Evolutionary conservation across 2,888 invertebrate genomes (phyloP), one percentile per base, ranked within the genome.

Genomic region (Aricia artaxerxes): DNA sequence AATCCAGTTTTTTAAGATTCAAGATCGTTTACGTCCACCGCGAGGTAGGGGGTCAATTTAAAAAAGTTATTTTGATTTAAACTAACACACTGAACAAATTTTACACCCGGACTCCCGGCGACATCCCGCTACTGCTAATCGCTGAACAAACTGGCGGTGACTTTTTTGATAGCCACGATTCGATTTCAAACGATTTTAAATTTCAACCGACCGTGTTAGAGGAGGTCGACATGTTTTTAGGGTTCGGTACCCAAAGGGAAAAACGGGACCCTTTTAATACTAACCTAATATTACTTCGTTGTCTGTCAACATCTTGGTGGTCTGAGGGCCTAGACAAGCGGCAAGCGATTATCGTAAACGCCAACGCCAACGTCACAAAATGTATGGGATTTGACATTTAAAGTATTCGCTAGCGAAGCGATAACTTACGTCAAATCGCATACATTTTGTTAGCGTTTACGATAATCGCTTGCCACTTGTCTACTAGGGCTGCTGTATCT

Each of bases 141-240:
- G 90, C 90, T 88, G 90, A 89, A 87, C 86, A 90, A 93, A 93
- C 86, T 90, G 87, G 85, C 91, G 90, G 89, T 84, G 83, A 83
- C 81, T 82, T 44, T 90, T 88, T 92, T 91, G 91, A 82, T 84
- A 80, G 77, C 38, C 38, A 7, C 49, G 35, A 78, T 75, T 4
- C 61, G 73, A 79, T 75, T 79, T 40, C 82, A 82, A 78, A 81
- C 83, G 80, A 85, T 77, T 82, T 79, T 83, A 69, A 79, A 80
- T 79, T 82, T 83, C 84, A 81, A 72, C 11, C n/a, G 44, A 76
- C 73, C 79, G 75, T 49, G 35, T 81, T 79, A 82, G 82, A 82
- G 79, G 57, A 57, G 16, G 57, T 44, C 9, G 49, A 49, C 49
- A 57, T 0, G 57, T 57, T 57, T 57, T 57, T 16, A 57, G 57